Percentiles rank a stretch among this genome's conserved stretches.
These are phyloP conservation scores for Apodemus sylvaticus DNA, from an alignment of 2,113 vertebrate genomes.

Conservation along the genomic window DNA sequence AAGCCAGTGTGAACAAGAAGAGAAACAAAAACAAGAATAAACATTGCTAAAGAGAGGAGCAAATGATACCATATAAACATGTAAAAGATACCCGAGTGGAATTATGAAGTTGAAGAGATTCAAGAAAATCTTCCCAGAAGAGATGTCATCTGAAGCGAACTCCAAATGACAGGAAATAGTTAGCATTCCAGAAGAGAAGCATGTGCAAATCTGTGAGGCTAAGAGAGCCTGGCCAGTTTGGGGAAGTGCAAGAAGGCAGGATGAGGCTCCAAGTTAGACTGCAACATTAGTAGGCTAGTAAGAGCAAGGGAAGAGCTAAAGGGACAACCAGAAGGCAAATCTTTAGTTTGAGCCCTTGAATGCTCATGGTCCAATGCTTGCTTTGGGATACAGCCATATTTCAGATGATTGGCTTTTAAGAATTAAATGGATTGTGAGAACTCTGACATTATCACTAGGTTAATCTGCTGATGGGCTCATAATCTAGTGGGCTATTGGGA, in stretches of 20 bases:
- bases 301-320: neutral
- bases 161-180: constrained; percentile 11
- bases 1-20: neutral
- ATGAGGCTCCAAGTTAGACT: neutral
- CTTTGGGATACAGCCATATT: neutral
- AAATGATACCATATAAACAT: constrained; percentile 24
- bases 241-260: neutral
- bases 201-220: neutral
- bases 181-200: constrained; percentile 24
- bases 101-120: neutral
- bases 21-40: constrained; percentile 38
- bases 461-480: neutral
- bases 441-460: neutral
- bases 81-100: constrained; percentile 17
- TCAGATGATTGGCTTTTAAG: neutral
- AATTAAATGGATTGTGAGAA: neutral
- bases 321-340: neutral
- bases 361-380: neutral
- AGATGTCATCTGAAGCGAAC: neutral
- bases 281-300: neutral
- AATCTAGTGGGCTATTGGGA: neutral
- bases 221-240: neutral
- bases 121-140: constrained; percentile 22
- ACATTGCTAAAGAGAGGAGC: neutral
- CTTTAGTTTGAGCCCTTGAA: neutral